phyloP scores from a whole-genome alignment of 2,113 vertebrate genomes.

The Microcebus murinus region DNA sequence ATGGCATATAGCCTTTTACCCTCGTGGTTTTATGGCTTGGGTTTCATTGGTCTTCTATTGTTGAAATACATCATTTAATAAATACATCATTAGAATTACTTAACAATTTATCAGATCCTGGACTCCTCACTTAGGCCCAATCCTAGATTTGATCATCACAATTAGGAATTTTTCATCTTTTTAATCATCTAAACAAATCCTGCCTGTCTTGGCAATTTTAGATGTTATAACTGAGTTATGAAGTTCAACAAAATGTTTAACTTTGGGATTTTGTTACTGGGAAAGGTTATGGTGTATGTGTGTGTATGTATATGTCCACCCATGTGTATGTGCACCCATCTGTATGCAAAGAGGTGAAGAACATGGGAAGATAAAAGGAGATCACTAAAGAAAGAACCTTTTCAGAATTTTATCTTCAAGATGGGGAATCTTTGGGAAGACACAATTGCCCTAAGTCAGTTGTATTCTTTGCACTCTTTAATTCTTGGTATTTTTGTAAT shows the following conservation, averaged over 20 bases:
- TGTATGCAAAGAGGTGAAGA: not conserved
- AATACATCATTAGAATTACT: conserved; percentile 90
- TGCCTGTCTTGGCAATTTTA: conserved; percentile 88
- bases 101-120: conserved; percentile 87
- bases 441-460: not conserved
- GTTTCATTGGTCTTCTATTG: conserved; percentile 92
- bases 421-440: not conserved
- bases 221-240: conserved; percentile 90
- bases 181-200: conserved; percentile 92
- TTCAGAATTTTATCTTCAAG: not conserved
- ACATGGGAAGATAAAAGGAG: not conserved
- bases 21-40: conserved; percentile 90
- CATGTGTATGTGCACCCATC: rapidly evolving
- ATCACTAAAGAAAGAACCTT: not conserved
- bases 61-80: conserved; percentile 90
- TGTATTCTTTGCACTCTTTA: not conserved
- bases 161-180: conserved; percentile 91
- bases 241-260: conserved; percentile 86
- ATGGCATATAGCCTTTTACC: conserved; percentile 81
- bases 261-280: conserved; percentile 87
- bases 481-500: not conserved
- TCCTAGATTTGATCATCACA: conserved; percentile 87
- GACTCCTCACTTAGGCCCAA: conserved; percentile 84
- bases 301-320: too few relatives aligned
- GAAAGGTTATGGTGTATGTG: conserved; percentile 1